phyloP scores from a whole-genome alignment of 2,797 vertebrate genomes.

The Melanotaenia nigrans region DNA sequence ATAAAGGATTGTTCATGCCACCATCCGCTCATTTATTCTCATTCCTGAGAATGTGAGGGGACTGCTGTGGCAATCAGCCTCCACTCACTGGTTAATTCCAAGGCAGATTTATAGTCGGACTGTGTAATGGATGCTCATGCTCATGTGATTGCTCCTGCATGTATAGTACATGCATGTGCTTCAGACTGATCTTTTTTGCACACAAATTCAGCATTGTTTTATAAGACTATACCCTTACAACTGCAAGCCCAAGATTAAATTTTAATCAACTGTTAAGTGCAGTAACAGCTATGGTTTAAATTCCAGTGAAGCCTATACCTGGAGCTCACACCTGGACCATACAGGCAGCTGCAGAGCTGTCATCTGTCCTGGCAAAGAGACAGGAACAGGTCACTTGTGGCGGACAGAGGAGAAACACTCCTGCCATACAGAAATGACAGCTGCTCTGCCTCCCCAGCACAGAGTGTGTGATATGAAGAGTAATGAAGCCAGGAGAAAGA shows the following conservation, averaged over 20 bases:
- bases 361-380: constrained; percentile 73
- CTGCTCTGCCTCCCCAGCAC: constrained; percentile 64
- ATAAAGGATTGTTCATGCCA: constrained; percentile 91
- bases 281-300: constrained; percentile 74
- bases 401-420: constrained; percentile 40
- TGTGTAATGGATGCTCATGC: constrained; percentile 89
- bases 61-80: constrained; percentile 86
- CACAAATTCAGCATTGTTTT: constrained; percentile 45
- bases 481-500: constrained; percentile 58
- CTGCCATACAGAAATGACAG: constrained; percentile 71
- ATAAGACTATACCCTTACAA: constrained; percentile 76
- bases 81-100: constrained; percentile 90
- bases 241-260: constrained; percentile 88
- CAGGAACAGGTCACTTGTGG: constrained; percentile 74
- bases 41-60: constrained; percentile 88
- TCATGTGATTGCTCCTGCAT: constrained; percentile 40
- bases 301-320: constrained; percentile 38
- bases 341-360: constrained; percentile 74
- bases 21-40: constrained; percentile 92
- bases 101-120: constrained; percentile 89
- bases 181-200: constrained; percentile 22
- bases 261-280: constrained; percentile 90
- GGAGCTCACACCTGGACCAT: constrained; percentile 64
- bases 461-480: constrained; percentile 46
- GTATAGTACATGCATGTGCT: constrained; percentile 6